phyloP scores from a whole-genome alignment of 2,113 vertebrate species.

The Proteles cristata region DNA sequence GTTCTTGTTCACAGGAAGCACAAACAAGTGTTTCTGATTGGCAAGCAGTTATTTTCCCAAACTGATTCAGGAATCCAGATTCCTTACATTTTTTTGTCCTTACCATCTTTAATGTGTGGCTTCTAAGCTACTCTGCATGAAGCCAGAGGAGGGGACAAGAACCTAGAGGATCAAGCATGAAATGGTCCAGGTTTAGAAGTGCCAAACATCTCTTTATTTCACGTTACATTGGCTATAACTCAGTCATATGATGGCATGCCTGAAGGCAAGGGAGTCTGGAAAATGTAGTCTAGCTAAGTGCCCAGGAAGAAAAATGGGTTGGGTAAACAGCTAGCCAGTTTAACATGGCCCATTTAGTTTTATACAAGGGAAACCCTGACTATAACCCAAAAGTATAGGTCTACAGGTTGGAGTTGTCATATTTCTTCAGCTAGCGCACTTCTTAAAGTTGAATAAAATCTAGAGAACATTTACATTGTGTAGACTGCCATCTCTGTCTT shows the following conservation, averaged over 20 bases:
- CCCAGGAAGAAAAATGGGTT: not conserved
- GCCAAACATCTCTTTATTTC: not conserved
- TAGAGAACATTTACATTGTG: not conserved
- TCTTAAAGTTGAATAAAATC: slow-evolving; percentile 27
- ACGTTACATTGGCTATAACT: not conserved
- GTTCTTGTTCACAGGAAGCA: not conserved
- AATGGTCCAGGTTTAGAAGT: not conserved
- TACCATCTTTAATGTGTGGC: not conserved
- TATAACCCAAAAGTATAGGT: not conserved
- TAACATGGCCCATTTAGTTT: not conserved
- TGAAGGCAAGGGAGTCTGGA: not conserved
- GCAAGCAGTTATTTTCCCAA: not conserved
- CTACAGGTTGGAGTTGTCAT: not conserved
- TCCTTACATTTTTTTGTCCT: not conserved
- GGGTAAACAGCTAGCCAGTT: not conserved
- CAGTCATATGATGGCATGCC: not conserved
- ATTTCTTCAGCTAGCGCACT: not conserved
- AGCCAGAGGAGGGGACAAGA: not conserved
- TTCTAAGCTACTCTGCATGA: not conserved
- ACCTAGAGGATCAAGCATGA: not conserved
- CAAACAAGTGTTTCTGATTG: not conserved
- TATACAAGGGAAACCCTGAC: not conserved
- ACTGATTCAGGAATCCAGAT: not conserved
- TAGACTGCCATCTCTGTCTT: not conserved
- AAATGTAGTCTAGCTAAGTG: not conserved